Conservation (phyloP, 2,113 vertebrate genomes). For the Synodontis membranacea region DNA sequence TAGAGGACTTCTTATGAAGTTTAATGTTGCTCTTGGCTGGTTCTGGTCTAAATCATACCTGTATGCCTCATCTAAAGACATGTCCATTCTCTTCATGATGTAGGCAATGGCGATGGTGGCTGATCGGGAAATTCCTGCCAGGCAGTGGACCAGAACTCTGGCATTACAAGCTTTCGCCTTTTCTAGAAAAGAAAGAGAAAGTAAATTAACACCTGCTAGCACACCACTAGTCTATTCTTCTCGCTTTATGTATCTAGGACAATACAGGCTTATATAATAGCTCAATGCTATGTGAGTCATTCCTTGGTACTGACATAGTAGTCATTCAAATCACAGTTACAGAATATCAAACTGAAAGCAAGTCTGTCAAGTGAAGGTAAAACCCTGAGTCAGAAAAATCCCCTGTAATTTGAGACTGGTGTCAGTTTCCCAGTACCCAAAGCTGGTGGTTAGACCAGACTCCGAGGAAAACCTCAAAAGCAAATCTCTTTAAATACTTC, state of each 20-base stretch:
- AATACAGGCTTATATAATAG: background rate
- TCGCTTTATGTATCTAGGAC: background rate
- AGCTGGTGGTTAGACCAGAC: background rate
- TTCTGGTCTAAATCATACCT: constrained; percentile 61
- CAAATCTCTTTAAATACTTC: background rate
- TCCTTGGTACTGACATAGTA: background rate
- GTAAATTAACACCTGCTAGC: background rate
- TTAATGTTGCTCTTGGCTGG: background rate
- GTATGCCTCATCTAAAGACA: constrained; percentile 80
- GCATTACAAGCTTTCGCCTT: constrained; percentile 88
- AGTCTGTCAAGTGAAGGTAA: background rate
- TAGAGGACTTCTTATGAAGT: background rate
- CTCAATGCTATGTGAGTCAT: background rate
- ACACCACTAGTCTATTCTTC: background rate
- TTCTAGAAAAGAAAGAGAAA: constrained; percentile 72
- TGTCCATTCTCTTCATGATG: constrained; percentile 81
- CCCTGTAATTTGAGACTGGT: background rate
- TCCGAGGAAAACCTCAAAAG: background rate
- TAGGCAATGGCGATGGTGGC: constrained; percentile 82
- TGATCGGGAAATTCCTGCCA: constrained; percentile 79
- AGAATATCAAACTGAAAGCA: constrained; percentile 12
- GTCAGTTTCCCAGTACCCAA: background rate
- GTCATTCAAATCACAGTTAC: background rate
- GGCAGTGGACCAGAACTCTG: constrained; percentile 78
- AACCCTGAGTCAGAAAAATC: background rate